Percentiles rank a stretch among this genome's conserved stretches.
Evolutionary conservation across 2,113 vertebrate species (phyloP).

Genomic region (Pampusana beccarii): DNA sequence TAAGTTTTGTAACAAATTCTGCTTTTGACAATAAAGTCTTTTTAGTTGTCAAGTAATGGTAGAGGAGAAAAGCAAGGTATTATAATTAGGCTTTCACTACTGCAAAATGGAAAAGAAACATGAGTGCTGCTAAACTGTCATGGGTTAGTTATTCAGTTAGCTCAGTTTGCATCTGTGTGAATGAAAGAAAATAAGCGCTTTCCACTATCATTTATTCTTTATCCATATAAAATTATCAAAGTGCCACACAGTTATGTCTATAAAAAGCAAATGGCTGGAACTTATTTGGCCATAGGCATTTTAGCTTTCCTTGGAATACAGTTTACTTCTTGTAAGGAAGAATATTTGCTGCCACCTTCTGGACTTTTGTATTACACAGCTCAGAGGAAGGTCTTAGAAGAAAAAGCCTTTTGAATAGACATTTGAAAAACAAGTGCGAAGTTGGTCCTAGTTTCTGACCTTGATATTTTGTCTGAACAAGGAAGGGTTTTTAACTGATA

Average conservation of each 20-base stretch:
- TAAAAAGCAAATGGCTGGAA: not conserved
- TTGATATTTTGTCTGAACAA: not conserved
- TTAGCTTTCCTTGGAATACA: not conserved
- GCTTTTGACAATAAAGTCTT: not conserved
- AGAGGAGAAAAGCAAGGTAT: not conserved
- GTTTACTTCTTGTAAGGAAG: not conserved
- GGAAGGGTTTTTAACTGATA: not conserved
- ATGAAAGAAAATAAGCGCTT: not conserved
- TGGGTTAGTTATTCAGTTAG: not conserved
- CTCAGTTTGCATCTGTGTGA: not conserved
- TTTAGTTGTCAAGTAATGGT: not conserved
- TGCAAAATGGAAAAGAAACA: not conserved
- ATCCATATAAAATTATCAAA: not conserved
- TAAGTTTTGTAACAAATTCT: not conserved
- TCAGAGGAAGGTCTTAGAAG: not conserved
- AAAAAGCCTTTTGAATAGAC: not conserved
- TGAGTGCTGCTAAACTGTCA: not conserved
- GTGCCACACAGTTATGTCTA: not conserved
- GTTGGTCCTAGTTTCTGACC: not conserved
- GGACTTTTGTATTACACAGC: not conserved
- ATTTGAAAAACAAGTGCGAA: not conserved
- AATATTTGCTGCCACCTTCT: slow-evolving; percentile 71
- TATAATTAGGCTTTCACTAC: not conserved
- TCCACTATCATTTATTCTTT: not conserved
- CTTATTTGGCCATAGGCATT: not conserved